Percentiles rank a stretch among this genome's conserved stretches.
These are phyloP conservation scores for Spilogale gracilis DNA, from an alignment of 2,113 vertebrate genomes.

Conservation along the genomic window DNA sequence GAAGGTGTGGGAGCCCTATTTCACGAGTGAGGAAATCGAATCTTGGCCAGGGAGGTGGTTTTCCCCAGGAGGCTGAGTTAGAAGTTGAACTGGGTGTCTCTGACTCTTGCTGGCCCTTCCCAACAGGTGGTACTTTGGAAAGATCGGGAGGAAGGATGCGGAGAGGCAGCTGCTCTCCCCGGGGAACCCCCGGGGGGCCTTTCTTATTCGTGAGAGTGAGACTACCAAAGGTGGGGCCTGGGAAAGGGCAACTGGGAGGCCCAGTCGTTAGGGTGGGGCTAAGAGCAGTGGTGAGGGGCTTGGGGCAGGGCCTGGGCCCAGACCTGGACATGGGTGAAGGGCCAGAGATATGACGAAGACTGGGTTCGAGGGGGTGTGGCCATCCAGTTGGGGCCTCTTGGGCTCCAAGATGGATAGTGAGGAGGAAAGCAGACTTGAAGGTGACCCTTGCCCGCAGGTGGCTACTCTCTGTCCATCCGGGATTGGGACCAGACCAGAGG, in stretches of 20 bases:
- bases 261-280: neutral
- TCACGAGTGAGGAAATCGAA: neutral
- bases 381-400: neutral
- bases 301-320: neutral
- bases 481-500: constrained; percentile 96
- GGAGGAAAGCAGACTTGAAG: neutral
- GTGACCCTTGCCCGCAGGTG: constrained; percentile 87
- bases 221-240: constrained; percentile 93
- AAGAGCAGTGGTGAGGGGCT: neutral
- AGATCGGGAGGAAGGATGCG: constrained; percentile 96
- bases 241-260: neutral
- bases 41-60: neutral
- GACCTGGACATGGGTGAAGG: neutral
- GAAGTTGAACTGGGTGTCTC: accelerated
- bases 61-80: neutral
- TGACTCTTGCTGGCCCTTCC: neutral
- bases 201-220: constrained; percentile 96
- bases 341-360: neutral
- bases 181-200: constrained; percentile 93
- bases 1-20: neutral
- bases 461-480: constrained; percentile 97
- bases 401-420: neutral
- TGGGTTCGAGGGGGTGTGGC: neutral
- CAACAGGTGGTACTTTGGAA: constrained; percentile 97
- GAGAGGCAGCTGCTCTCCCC: constrained; percentile 93